Evolutionary conservation across 2,113 vertebrate species (phyloP).

Genomic region (Oenanthe melanoleuca): DNA sequence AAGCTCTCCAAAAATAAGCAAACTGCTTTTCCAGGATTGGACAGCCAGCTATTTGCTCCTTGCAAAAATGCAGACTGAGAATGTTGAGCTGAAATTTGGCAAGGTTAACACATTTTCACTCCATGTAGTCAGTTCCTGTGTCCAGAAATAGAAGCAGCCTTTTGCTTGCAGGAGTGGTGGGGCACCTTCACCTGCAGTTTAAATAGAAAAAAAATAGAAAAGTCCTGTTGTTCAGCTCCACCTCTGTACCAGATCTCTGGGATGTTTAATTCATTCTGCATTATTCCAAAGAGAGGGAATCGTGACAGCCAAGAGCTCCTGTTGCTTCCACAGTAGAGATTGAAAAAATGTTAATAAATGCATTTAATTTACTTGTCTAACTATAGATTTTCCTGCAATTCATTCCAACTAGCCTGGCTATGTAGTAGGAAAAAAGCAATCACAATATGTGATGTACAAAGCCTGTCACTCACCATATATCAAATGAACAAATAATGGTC

Average conservation of each 20-base stretch:
- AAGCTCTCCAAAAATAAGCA: neutral
- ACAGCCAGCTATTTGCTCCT: neutral
- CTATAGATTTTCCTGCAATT: neutral
- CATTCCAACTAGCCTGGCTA: neutral
- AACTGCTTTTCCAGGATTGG: neutral
- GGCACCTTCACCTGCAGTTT: neutral
- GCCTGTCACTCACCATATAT: neutral
- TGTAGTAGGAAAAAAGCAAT: neutral
- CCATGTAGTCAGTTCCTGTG: neutral
- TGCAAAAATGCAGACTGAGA: neutral
- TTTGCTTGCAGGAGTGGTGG: neutral
- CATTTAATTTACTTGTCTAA: neutral
- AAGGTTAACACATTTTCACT: neutral
- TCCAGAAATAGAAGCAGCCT: neutral
- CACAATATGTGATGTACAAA: neutral
- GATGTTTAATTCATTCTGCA: neutral
- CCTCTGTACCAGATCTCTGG: neutral
- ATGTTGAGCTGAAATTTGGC: neutral
- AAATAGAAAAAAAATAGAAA: neutral
- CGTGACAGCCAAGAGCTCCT: neutral
- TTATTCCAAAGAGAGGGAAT: neutral
- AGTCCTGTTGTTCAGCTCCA: neutral
- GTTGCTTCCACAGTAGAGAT: neutral
- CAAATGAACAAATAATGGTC: neutral
- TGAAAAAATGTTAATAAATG: neutral